Conservation (phyloP, 2,797 vertebrate genomes). For the Poeciliopsis infans region DNA sequence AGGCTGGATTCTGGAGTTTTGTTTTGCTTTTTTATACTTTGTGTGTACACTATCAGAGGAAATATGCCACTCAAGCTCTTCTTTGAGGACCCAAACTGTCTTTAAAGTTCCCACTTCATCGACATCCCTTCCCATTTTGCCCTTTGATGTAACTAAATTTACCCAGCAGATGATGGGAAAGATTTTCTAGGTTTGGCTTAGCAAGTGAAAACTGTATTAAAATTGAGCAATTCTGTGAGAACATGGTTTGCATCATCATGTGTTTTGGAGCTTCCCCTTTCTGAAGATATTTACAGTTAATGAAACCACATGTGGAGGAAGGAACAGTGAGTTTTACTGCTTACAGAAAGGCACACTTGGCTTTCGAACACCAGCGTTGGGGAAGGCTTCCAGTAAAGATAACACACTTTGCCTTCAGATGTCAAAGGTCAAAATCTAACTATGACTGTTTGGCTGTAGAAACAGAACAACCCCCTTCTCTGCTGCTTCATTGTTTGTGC, state of each 20-base stretch:
- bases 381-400: conserved; percentile 39
- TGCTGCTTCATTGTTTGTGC: conserved; percentile 23
- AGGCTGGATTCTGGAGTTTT: conserved; percentile 37
- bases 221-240: conserved; percentile 5
- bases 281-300: conserved; percentile 34
- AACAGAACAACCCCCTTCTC: background rate
- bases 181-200: background rate
- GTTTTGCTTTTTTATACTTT: conserved; percentile 20
- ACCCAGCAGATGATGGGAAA: conserved; percentile 41
- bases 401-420: conserved; percentile 22
- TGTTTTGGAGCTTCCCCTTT: conserved; percentile 44
- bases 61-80: conserved; percentile 14
- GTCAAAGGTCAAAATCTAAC: background rate
- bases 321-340: background rate
- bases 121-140: conserved; percentile 20
- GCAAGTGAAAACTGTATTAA: background rate
- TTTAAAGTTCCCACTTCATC: conserved; percentile 7
- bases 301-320: conserved; percentile 36
- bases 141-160: conserved; percentile 47
- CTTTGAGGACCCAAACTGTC: background rate
- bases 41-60: conserved; percentile 14
- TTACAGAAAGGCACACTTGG: conserved; percentile 34
- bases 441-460: conserved; percentile 21
- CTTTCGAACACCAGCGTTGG: conserved; percentile 6
- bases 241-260: conserved; percentile 19